Conservation (phyloP, 2,113 vertebrate species). For the Neogale vison region DNA sequence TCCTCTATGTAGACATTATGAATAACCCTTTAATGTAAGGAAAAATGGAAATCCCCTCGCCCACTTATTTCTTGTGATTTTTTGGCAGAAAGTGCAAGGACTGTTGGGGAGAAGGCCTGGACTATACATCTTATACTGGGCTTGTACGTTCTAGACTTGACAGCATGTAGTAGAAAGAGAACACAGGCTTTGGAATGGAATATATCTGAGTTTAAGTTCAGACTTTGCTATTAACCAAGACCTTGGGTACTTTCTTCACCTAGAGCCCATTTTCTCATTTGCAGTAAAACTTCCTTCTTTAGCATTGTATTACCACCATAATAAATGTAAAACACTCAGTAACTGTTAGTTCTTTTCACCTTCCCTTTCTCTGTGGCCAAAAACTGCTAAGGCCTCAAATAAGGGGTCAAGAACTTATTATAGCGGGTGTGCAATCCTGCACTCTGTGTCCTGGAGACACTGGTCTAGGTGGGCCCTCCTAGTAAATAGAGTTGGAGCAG, state of each 20-base stretch:
- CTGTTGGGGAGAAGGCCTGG: neutral
- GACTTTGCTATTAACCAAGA: neutral
- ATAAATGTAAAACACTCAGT: conserved; percentile 32
- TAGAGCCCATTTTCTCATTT: conserved; percentile 48
- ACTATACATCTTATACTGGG: neutral
- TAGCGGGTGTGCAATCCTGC: neutral
- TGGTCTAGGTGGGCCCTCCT: conserved; percentile 1
- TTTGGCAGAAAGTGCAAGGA: neutral
- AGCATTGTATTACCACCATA: neutral
- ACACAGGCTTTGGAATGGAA: neutral
- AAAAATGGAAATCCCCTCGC: neutral
- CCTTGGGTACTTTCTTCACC: neutral
- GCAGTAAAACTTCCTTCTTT: neutral
- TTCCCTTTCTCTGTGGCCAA: conserved; percentile 21
- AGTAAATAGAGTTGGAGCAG: conserved; percentile 3
- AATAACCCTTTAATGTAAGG: neutral
- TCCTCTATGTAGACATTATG: neutral
- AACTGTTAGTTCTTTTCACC: neutral
- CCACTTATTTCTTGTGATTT: neutral
- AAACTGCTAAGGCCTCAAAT: neutral
- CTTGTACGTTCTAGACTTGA: neutral
- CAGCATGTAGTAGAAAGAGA: neutral
- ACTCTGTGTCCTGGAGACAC: neutral
- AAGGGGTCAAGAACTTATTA: neutral
- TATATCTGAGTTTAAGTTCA: neutral